phyloP scores from a whole-genome alignment of 2,113 vertebrate species.

The Arvicanthis niloticus region DNA sequence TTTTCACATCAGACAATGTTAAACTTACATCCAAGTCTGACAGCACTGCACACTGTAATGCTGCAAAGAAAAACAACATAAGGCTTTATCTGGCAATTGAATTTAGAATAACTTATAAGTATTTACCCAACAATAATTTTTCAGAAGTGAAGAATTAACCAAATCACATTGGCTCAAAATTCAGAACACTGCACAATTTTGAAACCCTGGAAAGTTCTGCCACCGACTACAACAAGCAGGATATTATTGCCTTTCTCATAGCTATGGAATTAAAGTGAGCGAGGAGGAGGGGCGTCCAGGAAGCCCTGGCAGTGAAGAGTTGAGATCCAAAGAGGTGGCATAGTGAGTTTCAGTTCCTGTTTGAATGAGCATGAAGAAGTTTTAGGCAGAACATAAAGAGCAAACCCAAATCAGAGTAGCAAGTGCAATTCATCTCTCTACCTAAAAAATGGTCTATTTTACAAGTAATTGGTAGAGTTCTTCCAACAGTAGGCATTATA shows the following conservation, averaged over 20 bases:
- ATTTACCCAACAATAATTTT: conserved; percentile 61
- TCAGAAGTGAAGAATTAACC: conserved; percentile 74
- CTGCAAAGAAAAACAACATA: neutral
- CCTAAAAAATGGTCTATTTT: neutral
- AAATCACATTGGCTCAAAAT: conserved; percentile 48
- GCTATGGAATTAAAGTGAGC: conserved; percentile 51
- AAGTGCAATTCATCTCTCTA: neutral
- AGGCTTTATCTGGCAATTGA: neutral
- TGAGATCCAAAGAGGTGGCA: neutral
- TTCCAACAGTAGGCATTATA: conserved; percentile 16
- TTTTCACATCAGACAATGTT: neutral
- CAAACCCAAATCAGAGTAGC: neutral
- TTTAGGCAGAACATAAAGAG: neutral
- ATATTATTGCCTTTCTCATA: conserved; percentile 74
- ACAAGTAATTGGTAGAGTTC: neutral
- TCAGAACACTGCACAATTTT: conserved; percentile 68
- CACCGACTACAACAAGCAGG: conserved; percentile 49
- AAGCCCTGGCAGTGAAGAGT: neutral
- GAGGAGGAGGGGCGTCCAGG: neutral
- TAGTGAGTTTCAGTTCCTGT: neutral
- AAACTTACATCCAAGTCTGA: conserved; percentile 12
- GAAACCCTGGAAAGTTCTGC: conserved; percentile 43
- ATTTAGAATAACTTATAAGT: conserved; percentile 27
- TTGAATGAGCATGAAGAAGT: neutral
- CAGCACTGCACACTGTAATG: neutral